Conservation (phyloP, 2,888 invertebrate genomes). For the Macrophya annulata region DNA sequence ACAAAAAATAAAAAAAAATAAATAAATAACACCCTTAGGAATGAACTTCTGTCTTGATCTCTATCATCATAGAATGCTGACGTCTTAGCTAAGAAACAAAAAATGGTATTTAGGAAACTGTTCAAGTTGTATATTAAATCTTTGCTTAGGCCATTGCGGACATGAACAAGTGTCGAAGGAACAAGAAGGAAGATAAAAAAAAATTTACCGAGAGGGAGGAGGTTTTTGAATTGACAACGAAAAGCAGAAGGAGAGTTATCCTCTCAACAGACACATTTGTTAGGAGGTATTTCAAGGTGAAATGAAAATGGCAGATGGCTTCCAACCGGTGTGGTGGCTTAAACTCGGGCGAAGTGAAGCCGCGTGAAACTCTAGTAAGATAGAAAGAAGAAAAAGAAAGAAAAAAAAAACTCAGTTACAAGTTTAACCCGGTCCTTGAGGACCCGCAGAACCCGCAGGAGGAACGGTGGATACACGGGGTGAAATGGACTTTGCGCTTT, state of each 20-base stretch:
- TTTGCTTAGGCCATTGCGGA: too few species aligned
- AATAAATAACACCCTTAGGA: neutral
- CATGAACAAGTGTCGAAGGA: neutral
- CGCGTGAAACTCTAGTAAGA: neutral
- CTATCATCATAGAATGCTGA: neutral
- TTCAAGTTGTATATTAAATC: neutral
- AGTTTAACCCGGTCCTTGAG: conserved; percentile 52
- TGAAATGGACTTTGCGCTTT: conserved; percentile 36
- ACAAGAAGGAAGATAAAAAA: neutral
- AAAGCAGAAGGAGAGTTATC: neutral
- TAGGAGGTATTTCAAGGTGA: conserved; percentile 6
- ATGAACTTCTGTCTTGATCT: conserved; percentile 35
- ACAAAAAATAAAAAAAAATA: too few species aligned
- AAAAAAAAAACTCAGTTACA: conserved; percentile 44
- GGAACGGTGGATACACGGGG: conserved; percentile 19
- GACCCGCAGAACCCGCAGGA: conserved; percentile 50
- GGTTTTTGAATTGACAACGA: conserved; percentile 11
- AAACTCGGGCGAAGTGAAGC: conserved; percentile 32
- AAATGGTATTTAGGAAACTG: neutral
- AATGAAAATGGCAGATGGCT: conserved; percentile 36
- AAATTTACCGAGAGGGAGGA: neutral
- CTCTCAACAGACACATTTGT: conserved; percentile 26
- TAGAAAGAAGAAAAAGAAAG: neutral
- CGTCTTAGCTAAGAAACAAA: neutral
- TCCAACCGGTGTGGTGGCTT: neutral